phyloP scores from a whole-genome alignment of 2,113 vertebrate genomes.

The Podocnemis expansa region DNA sequence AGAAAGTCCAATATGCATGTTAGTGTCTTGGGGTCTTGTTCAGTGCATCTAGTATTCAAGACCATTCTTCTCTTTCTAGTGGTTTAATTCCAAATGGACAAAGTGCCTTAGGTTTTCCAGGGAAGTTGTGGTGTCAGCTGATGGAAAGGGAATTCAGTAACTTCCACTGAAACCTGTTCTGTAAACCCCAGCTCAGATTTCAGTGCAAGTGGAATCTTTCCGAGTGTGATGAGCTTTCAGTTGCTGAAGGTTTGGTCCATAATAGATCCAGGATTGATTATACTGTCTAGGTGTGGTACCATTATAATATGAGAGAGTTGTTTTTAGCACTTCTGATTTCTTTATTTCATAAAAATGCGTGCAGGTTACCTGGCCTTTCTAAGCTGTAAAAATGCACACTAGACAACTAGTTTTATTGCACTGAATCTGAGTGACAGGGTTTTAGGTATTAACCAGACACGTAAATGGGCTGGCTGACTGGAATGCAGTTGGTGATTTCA shows the following conservation, averaged over 20 bases:
- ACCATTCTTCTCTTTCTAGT: neutral
- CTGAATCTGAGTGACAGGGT: neutral
- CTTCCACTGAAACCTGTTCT: neutral
- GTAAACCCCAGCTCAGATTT: neutral
- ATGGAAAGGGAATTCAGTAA: neutral
- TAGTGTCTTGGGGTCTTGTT: neutral
- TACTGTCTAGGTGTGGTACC: neutral
- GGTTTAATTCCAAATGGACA: neutral
- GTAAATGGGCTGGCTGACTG: too few relatives aligned
- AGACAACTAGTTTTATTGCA: neutral
- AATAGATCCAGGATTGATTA: accelerated
- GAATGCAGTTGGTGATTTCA: neutral
- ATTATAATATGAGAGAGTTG: neutral
- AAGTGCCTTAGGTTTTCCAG: neutral
- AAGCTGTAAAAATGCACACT: neutral
- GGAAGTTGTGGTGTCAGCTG: neutral
- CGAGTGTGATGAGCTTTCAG: neutral
- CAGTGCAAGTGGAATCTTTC: neutral
- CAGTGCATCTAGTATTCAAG: neutral
- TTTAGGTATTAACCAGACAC: neutral
- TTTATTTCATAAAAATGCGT: neutral
- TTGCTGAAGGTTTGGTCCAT: neutral
- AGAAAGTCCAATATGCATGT: neutral
- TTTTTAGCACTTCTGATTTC: neutral
- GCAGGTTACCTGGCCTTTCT: neutral